phyloP scores from a whole-genome alignment of 2,888 invertebrate genomes.

The Amaurobius ferox region DNA sequence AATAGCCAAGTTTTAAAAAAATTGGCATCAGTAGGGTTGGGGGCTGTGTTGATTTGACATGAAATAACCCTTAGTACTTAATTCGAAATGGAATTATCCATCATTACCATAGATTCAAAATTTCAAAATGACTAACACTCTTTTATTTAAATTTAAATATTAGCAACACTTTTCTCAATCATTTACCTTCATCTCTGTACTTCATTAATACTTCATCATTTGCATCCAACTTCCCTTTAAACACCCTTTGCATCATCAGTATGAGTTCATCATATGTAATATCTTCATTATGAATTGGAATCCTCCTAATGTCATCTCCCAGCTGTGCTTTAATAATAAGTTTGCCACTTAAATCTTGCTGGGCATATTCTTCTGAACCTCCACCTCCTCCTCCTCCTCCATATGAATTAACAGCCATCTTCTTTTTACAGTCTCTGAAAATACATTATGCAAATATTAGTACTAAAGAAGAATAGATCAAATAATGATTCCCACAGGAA shows the following conservation, averaged over 20 bases:
- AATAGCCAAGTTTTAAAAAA: too few relatives aligned
- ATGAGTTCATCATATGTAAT: slow-evolving; percentile 84
- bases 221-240: slow-evolving; percentile 82
- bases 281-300: slow-evolving; percentile 85
- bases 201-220: slow-evolving; percentile 84
- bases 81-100: too few relatives aligned
- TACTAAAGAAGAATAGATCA: too few relatives aligned
- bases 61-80: too few relatives aligned
- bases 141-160: too few relatives aligned
- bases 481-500: too few relatives aligned
- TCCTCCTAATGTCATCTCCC: slow-evolving; percentile 83
- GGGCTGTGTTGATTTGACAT: too few relatives aligned
- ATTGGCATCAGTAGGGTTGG: too few relatives aligned
- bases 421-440: neutral
- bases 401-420: slow-evolving; percentile 67
- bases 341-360: slow-evolving; percentile 76
- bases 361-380: slow-evolving; percentile 74
- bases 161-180: too few relatives aligned
- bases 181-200: slow-evolving; percentile 83
- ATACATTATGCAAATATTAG: too few relatives aligned
- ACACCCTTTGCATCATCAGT: slow-evolving; percentile 86
- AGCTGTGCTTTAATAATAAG: slow-evolving; percentile 80
- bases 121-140: too few relatives aligned
- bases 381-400: slow-evolving; percentile 56
- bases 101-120: too few relatives aligned